Base-by-base conservation (phyloP, 2,797 vertebrate genomes). In the Phalloptychus januarius region DNA sequence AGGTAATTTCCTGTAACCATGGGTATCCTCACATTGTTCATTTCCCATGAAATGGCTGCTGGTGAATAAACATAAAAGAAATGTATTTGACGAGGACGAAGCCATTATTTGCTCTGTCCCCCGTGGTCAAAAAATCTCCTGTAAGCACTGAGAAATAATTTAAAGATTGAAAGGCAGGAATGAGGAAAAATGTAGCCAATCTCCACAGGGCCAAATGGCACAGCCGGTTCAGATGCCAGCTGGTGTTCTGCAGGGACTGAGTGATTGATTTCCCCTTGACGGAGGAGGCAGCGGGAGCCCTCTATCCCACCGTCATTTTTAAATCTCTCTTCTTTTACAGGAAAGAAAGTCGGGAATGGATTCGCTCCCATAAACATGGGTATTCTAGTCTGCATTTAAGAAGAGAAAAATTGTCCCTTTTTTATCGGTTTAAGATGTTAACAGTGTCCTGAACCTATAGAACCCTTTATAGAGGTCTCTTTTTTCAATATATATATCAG, bases 231-330 rank as follows among this genome's bases (percentile, higher is more conserved):
- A 75, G 81, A 83, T 83, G 90, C 86, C 91, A 91, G 92, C 92
- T 90, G 89, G 89, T 87, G 78, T 84, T 88, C 92, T 93, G 88
- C 88, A 87, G 89, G 87, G 89, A 87, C 77, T 1, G 65, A 81
- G 75, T 89, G 93, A 94, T 92, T 94, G 93, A 93, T 93, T 94
- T 93, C 88, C 89, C 90, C 87, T 88, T 88, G 87, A 93, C 81
- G 82, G 87, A 86, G 89, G 84, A 88, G 89, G 90, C 83, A 31
- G 82, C 88, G 76, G 52, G 11, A 67, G 85, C 81, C 82, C 33
- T 87, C 83, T 25, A 61, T 76, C 80, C 78, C 86, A 79, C 80
- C 65, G 8, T 71, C 54, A 80, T 75, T 87, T 83, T 85, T 67
- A 81, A 83, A 87, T 84, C n/a, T 87, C 25, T 86, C 25, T 87